phyloP scores from a whole-genome alignment of 1,140 invertebrate genomes.

The Drosophila navojoa region DNA sequence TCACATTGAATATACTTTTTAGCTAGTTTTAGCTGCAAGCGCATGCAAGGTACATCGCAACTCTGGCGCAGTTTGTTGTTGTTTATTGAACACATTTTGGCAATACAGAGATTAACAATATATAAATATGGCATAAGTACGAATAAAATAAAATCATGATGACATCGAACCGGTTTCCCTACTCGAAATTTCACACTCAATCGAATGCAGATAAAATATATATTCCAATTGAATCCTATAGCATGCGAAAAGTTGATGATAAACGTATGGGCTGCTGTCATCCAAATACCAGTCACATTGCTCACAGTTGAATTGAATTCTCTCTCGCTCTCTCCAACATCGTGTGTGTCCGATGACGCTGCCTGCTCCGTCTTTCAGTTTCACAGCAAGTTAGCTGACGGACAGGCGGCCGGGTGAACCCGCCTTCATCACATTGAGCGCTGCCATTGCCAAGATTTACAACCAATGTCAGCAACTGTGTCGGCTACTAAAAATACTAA shows the following conservation, averaged over 20 bases:
- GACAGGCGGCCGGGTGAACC: neutral
- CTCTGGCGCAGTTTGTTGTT: neutral
- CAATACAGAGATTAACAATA: constrained; percentile 27
- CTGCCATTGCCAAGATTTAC: constrained; percentile 59
- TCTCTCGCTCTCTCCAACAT: neutral
- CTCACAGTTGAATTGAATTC: neutral
- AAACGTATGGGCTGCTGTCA: constrained; percentile 37
- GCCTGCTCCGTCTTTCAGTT: neutral
- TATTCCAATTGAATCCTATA: constrained; percentile 28
- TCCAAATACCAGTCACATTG: constrained; percentile 14
- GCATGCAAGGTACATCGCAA: constrained; percentile 1
- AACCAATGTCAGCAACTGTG: constrained; percentile 64
- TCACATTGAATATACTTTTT: too few species aligned
- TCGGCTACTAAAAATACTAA: constrained; percentile 46
- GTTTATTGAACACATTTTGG: constrained; percentile 42
- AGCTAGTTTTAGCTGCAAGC: too few species aligned
- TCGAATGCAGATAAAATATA: constrained; percentile 25
- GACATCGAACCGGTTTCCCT: constrained; percentile 69
- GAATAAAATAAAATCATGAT: constrained; percentile 69
- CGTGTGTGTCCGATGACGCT: constrained; percentile 7
- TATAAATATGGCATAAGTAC: constrained; percentile 50
- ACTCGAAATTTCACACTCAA: constrained; percentile 39
- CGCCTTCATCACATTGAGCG: constrained; percentile 48
- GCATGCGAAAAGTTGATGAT: constrained; percentile 34
- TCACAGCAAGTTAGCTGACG: neutral